A percentile compares a stretch with the other conserved stretches of the same genome.
These are phyloP conservation scores for Mellivora capensis DNA, from an alignment of 2,113 vertebrate genomes.

Conservation along the genomic window DNA sequence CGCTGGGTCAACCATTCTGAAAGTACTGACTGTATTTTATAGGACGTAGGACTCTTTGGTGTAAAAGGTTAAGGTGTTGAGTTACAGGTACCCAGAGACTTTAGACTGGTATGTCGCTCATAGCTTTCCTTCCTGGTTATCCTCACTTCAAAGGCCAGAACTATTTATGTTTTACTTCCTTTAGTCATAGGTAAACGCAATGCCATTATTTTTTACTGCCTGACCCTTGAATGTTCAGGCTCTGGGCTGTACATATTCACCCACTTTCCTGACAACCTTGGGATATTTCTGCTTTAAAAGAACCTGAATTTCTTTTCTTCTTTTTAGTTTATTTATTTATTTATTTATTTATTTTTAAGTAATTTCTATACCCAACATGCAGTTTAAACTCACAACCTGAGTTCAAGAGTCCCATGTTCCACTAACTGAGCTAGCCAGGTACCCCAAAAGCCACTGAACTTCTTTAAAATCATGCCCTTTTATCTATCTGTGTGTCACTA, in stretches of 20 bases:
- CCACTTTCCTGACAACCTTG: background rate
- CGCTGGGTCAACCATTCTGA: background rate
- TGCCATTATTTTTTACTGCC: background rate
- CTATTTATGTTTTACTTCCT: slow-evolving; percentile 2
- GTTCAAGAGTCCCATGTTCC: background rate
- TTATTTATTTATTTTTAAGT: background rate
- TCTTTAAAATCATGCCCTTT: background rate
- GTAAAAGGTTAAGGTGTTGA: background rate
- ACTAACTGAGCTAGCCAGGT: background rate
- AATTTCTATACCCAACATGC: background rate
- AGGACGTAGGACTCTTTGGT: background rate
- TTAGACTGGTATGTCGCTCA: background rate
- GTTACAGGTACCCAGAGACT: background rate
- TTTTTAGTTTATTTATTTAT: background rate
- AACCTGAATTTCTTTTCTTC: background rate
- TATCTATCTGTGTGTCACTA: background rate
- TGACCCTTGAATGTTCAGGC: background rate
- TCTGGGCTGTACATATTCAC: background rate
- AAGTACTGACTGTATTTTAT: background rate
- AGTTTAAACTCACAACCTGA: background rate
- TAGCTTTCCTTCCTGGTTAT: background rate
- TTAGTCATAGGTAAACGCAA: background rate
- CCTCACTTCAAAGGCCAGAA: background rate
- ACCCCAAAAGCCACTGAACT: background rate
- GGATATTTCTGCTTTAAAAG: slow-evolving; percentile 8